Evolutionary conservation across 2,797 vertebrate genomes (phyloP).

Genomic region (Gymnodraco acuticeps): DNA sequence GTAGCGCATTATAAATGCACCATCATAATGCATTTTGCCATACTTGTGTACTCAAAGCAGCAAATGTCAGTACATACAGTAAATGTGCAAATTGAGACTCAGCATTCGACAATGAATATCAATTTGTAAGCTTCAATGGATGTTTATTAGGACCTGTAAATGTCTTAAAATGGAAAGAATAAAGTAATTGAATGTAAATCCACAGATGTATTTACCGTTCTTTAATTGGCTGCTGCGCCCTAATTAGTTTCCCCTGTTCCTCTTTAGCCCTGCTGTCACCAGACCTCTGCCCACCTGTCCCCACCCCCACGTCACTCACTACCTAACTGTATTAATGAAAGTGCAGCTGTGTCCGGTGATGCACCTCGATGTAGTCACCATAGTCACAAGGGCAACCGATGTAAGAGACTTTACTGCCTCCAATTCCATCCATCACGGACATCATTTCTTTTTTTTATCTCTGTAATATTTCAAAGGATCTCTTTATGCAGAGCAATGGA

Average conservation of each 20-base stretch:
- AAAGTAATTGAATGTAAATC: not conserved
- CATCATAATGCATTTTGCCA: too few species aligned
- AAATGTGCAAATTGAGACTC: too few species aligned
- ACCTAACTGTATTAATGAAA: not conserved
- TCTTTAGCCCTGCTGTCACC: too few species aligned
- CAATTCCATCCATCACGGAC: conserved; percentile 10
- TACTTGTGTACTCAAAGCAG: too few species aligned
- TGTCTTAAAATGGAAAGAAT: not conserved
- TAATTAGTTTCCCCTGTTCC: too few species aligned
- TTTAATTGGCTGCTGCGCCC: too few species aligned
- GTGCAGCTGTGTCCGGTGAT: conserved; percentile 2
- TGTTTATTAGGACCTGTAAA: not conserved
- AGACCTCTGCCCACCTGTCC: too few species aligned
- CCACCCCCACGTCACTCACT: too few species aligned
- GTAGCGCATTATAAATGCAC: too few species aligned
- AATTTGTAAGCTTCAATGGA: not conserved
- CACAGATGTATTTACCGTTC: not conserved
- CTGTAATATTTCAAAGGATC: conserved; percentile 1
- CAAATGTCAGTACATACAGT: too few species aligned
- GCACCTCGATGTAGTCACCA: not conserved
- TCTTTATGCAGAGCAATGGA: not conserved
- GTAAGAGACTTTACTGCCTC: not conserved
- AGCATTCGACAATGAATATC: not conserved
- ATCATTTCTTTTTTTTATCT: not conserved
- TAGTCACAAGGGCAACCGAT: not conserved